These are phyloP conservation scores for Chymomyza fuscimana DNA, from an alignment of 2,888 invertebrate genomes.

Conservation along the genomic window DNA sequence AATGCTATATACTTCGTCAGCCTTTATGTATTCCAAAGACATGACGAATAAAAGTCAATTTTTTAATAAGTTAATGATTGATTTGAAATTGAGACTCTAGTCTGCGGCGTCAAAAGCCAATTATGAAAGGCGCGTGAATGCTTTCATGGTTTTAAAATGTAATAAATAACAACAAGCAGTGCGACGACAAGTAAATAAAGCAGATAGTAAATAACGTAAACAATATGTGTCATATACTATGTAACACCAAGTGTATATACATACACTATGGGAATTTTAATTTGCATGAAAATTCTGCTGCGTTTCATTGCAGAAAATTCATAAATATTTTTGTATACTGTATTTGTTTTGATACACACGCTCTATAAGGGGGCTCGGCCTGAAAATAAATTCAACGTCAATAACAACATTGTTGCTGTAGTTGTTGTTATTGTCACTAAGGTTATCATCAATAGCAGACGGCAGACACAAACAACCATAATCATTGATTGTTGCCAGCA, in stretches of 20 bases:
- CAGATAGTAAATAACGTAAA: background rate
- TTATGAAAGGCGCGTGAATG: constrained; percentile 12
- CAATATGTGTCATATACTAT: background rate
- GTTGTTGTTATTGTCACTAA: constrained; percentile 33
- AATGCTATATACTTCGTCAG: background rate
- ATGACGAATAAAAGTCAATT: background rate
- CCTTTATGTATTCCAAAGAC: background rate
- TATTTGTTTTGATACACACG: constrained; percentile 17
- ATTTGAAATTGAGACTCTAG: constrained; percentile 21
- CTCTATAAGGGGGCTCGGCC: constrained; percentile 60
- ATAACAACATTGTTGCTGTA: constrained; percentile 24
- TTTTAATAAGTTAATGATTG: constrained; percentile 20
- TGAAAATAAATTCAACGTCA: constrained; percentile 36
- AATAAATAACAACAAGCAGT: background rate
- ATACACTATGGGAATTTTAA: background rate
- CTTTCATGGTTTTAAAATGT: background rate
- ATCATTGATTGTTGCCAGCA: constrained; percentile 7
- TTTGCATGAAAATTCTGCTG: too few relatives aligned
- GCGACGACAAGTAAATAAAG: too few relatives aligned
- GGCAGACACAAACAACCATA: background rate
- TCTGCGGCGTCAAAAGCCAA: constrained; percentile 12
- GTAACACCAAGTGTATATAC: background rate
- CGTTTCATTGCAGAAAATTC: constrained; percentile 14
- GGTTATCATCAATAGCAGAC: constrained; percentile 49
- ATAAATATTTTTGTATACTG: constrained; percentile 26